Evolutionary conservation across 2,888 invertebrate species (phyloP).

Genomic region (Thymelicus sylvestris): DNA sequence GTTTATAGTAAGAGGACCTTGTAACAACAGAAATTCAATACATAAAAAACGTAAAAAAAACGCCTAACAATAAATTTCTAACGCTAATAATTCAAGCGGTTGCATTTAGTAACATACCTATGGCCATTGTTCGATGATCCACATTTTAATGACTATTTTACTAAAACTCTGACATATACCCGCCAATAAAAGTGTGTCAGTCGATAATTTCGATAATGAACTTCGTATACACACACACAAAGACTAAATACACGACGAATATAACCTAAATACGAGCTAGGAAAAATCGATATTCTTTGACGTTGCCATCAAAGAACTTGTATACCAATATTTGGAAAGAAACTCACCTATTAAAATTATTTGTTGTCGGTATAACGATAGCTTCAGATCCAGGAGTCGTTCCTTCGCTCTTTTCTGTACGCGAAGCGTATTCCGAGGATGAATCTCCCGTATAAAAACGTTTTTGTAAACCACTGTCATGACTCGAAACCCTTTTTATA

Average conservation of each 20-base stretch:
- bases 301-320: constrained; percentile 65
- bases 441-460: constrained; percentile 71
- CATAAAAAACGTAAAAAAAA: constrained; percentile 36
- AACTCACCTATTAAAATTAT: constrained; percentile 75
- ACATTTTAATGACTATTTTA: constrained; percentile 58
- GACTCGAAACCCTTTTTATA: constrained; percentile 85
- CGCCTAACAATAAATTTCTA: constrained; percentile 15
- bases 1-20: constrained; percentile 14
- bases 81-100: constrained; percentile 18
- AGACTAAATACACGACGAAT: constrained; percentile 70
- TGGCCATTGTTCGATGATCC: constrained; percentile 49
- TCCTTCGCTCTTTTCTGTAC: constrained; percentile 75
- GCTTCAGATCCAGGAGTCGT: constrained; percentile 76
- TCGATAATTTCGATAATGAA: constrained; percentile 69
- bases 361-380: constrained; percentile 73
- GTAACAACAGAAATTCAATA: constrained; percentile 28
- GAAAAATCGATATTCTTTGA: constrained; percentile 79
- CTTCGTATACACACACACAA: constrained; percentile 58
- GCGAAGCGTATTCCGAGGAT: constrained; percentile 71
- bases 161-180: constrained; percentile 67
- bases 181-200: constrained; percentile 55
- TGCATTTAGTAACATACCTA: constrained; percentile 54
- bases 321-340: constrained; percentile 53
- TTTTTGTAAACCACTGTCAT: constrained; percentile 79
- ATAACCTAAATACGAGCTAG: constrained; percentile 75